These are phyloP conservation scores for Polymixis lichenea DNA, from an alignment of 2,888 invertebrate genomes.

Conservation along the genomic window DNA sequence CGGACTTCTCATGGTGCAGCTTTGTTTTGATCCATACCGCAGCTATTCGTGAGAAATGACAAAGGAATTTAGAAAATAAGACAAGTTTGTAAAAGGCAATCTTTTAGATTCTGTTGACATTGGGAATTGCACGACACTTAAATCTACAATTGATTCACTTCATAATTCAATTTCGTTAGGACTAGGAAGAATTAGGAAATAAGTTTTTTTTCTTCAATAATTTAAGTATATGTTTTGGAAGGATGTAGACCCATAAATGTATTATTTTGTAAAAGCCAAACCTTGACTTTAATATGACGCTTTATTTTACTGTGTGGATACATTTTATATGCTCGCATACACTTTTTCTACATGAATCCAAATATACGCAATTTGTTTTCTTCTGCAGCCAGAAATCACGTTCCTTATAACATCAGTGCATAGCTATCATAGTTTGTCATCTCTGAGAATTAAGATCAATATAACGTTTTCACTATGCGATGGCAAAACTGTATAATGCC, in stretches of 20 bases:
- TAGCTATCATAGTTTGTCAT: not conserved
- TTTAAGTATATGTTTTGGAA: not conserved
- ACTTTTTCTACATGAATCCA: not conserved
- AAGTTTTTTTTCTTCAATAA: too few relatives aligned
- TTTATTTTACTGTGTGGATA: not conserved
- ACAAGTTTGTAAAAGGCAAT: slow-evolving; percentile 26
- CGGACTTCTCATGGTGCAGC: slow-evolving; percentile 25
- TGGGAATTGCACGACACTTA: slow-evolving; percentile 1
- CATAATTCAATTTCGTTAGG: not conserved
- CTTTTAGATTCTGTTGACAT: slow-evolving; percentile 20
- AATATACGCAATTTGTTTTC: not conserved
- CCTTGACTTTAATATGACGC: not conserved
- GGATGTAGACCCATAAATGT: not conserved
- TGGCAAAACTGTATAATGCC: not conserved
- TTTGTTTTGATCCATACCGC: slow-evolving; percentile 14
- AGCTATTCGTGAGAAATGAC: slow-evolving; percentile 31
- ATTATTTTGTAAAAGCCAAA: not conserved
- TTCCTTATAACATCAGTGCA: not conserved
- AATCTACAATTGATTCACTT: slow-evolving; percentile 8
- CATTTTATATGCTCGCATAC: not conserved
- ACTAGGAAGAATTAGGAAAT: not conserved
- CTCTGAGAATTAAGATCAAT: not conserved
- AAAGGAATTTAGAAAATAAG: slow-evolving; percentile 44
- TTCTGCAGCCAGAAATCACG: not conserved
- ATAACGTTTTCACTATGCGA: not conserved